Base-by-base conservation (phyloP, 1,140 invertebrate genomes). In the Lysiphlebus fabarum region DNA sequence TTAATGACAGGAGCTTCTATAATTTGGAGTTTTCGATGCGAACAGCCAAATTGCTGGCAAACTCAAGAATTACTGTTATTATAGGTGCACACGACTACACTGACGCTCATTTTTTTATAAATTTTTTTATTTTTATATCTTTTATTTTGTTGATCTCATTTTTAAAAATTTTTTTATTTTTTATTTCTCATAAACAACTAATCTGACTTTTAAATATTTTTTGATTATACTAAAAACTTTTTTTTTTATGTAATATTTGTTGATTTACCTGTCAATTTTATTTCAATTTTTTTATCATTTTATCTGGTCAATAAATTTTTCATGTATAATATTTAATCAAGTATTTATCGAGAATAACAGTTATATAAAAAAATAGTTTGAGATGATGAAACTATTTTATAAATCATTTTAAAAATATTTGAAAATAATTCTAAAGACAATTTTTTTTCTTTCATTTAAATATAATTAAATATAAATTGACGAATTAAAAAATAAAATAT, bases 21-120 rank as follows among this genome's bases (percentile, higher is more conserved):
- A 79, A 79, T 77, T 79, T 79, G 71, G 76, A 72, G 71, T 73
- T 75, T 75, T 78, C 69, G 71, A 74, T 49, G 71, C 69, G 70
- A 77, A 74, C 74, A 67, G 69, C 69, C 68, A 78, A 78, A 78
- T 77, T 77, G 75, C 74, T 64, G 73, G 60, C 67, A 70, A 67
- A 75, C 67, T 67, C 66, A 73, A 68, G 75, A 70, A 78, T 78
- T 76, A 78, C 77, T 78, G 76, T 79, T 79, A 78, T 79, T 79
- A 58, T 51, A 58, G 48, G 57, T 58, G 78, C 74, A 70, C 65
- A 65, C 67, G 67, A 69, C 70, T 61, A 41, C 66, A 62, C 74
- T 65, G 71, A 72, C 66, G 17, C 17, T 72, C 73, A 70, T 68
- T 74, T 75, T 73, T 76, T 76, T 76, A 73, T 75, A 77, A 72